These are phyloP conservation scores for Calephelis nemesis DNA, from an alignment of 1,140 invertebrate genomes.

Conservation along the genomic window DNA sequence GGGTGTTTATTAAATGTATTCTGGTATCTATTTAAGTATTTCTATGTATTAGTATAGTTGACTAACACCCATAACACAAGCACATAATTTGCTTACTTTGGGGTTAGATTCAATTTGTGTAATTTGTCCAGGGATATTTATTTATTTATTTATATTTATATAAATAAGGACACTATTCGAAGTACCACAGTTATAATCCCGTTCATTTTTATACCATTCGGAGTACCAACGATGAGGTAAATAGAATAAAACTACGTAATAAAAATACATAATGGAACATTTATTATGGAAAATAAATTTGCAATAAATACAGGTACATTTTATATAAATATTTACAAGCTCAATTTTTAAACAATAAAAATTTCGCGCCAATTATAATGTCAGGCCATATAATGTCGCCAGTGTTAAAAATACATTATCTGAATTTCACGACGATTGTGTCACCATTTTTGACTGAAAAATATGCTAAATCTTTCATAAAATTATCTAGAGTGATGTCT, in stretches of 20 bases:
- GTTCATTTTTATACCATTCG: too few species aligned
- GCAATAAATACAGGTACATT: conserved; percentile 68
- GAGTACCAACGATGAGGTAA: too few species aligned
- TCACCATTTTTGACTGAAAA: conserved; percentile 93
- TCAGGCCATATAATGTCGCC: conserved; percentile 32
- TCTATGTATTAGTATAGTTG: too few species aligned
- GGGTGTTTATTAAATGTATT: too few species aligned
- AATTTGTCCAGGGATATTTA: too few species aligned
- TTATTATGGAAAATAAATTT: conserved; percentile 59
- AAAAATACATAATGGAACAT: conserved; percentile 66
- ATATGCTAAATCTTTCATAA: conserved; percentile 88
- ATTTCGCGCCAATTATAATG: conserved; percentile 48
- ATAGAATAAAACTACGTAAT: conserved; percentile 30
- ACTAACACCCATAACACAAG: too few species aligned
- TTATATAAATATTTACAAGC: conserved; percentile 48
- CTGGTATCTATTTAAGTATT: too few species aligned
- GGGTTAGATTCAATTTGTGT: too few species aligned
- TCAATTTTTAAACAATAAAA: conserved; percentile 42
- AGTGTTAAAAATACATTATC: conserved; percentile 55
- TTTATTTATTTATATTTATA: too few species aligned
- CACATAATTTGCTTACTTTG: too few species aligned
- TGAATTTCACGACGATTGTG: conserved; percentile 86
- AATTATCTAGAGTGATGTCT: conserved; percentile 88
- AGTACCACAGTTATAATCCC: too few species aligned
- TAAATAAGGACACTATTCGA: too few species aligned